Evolutionary conservation across 2,113 vertebrate species (phyloP).

Genomic region (Astatoreochromis straeleni): DNA sequence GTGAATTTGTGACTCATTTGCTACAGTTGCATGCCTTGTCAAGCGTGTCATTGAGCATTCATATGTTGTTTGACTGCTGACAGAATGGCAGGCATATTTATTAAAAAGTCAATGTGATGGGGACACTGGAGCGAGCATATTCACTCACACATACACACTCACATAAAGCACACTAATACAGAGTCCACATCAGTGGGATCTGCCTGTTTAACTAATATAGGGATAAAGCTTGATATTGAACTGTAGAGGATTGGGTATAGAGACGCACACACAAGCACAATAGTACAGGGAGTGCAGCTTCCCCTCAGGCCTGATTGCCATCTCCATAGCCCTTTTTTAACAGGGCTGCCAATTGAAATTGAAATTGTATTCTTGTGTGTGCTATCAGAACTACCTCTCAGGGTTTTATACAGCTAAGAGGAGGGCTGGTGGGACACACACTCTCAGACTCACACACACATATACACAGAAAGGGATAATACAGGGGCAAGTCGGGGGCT

Average conservation of each 20-base stretch:
- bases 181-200: slow-evolving; percentile 52
- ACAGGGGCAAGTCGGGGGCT: slow-evolving; percentile 48
- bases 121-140: slow-evolving; percentile 13
- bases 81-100: slow-evolving; percentile 63
- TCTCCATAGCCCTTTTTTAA: slow-evolving; percentile 64
- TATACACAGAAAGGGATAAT: slow-evolving; percentile 36
- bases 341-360: slow-evolving; percentile 68
- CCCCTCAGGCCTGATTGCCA: slow-evolving; percentile 64
- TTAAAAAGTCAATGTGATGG: slow-evolving; percentile 62
- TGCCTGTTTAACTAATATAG: slow-evolving; percentile 62
- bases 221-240: slow-evolving; percentile 54
- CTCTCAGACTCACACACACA: not conserved
- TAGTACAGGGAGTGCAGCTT: slow-evolving; percentile 26
- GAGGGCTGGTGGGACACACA: slow-evolving; percentile 1
- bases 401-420: slow-evolving; percentile 60
- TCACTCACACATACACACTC: slow-evolving; percentile 1
- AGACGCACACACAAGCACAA: slow-evolving; percentile 1
- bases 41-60: slow-evolving; percentile 66
- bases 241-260: not conserved
- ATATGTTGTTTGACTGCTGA: slow-evolving; percentile 60
- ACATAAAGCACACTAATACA: slow-evolving; percentile 19
- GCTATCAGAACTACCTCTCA: slow-evolving; percentile 60
- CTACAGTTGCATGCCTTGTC: slow-evolving; percentile 58
- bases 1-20: slow-evolving; percentile 1
- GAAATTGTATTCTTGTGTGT: slow-evolving; percentile 71